Conservation (phyloP, 2,888 invertebrate genomes). For the Campaea margaritaria region DNA sequence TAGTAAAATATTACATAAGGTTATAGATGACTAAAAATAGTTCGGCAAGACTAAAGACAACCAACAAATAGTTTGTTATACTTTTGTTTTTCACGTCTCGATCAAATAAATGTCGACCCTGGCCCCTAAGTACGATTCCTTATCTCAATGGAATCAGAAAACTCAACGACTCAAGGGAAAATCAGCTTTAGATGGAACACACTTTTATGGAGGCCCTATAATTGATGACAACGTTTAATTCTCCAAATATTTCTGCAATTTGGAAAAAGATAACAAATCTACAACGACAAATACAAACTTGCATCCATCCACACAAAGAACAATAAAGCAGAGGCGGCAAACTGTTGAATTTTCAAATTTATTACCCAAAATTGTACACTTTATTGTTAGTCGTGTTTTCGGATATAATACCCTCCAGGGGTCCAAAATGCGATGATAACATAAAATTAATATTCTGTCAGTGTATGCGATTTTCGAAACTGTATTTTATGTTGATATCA, state of each 20-base stretch:
- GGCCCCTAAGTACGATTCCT: too few species aligned
- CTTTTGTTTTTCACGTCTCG: too few species aligned
- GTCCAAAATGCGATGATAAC: constrained; percentile 60
- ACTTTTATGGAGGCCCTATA: too few species aligned
- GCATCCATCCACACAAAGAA: constrained; percentile 48
- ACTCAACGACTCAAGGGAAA: too few species aligned
- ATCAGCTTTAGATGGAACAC: too few species aligned
- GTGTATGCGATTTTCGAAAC: constrained; percentile 68
- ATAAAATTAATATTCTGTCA: constrained; percentile 81
- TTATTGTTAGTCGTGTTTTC: constrained; percentile 73
- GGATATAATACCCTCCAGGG: constrained; percentile 59
- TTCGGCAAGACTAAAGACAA: too few species aligned
- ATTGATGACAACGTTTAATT: constrained; percentile 4
- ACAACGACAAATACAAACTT: constrained; percentile 25
- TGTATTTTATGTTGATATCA: constrained; percentile 71
- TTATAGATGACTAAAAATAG: too few species aligned
- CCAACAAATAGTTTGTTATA: too few species aligned
- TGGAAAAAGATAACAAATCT: constrained; percentile 16
- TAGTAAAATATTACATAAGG: too few species aligned
- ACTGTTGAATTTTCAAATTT: constrained; percentile 65
- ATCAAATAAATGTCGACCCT: too few species aligned
- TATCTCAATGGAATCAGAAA: too few species aligned
- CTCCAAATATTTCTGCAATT: constrained; percentile 11
- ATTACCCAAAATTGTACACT: constrained; percentile 66
- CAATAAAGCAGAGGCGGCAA: constrained; percentile 65